Evolutionary conservation across 2,888 invertebrate genomes (phyloP).

Genomic region (Lithophane semibrunnea): DNA sequence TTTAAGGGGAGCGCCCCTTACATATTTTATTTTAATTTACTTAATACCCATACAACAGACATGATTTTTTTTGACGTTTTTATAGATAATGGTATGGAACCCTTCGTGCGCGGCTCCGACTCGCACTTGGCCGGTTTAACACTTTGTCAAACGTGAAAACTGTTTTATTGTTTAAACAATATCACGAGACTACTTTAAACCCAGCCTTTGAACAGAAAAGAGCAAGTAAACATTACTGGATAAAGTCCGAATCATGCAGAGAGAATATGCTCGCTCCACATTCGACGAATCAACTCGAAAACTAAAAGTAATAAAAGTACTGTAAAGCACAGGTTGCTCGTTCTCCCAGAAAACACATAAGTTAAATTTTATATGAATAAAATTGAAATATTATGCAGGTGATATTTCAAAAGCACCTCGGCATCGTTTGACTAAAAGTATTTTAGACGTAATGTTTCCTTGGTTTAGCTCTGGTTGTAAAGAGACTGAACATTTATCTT

Average conservation of each 20-base stretch:
- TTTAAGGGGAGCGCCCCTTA: too few species aligned
- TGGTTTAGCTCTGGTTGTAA: constrained; percentile 7
- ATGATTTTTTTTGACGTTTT: too few species aligned
- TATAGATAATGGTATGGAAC: too few species aligned
- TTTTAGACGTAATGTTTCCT: constrained; percentile 36
- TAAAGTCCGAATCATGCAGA: constrained; percentile 49
- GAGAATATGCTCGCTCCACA: constrained; percentile 50
- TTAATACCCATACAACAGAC: too few species aligned
- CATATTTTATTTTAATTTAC: too few species aligned
- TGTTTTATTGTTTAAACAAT: too few species aligned
- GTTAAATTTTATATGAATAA: constrained; percentile 62
- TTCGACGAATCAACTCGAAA: constrained; percentile 50
- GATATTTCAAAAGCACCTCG: constrained; percentile 41
- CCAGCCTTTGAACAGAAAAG: constrained; percentile 2
- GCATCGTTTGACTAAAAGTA: constrained; percentile 44
- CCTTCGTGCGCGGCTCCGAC: too few species aligned
- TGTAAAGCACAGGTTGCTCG: constrained; percentile 56
- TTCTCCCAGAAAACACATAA: constrained; percentile 58
- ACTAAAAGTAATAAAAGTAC: constrained; percentile 65
- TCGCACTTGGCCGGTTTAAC: too few species aligned
- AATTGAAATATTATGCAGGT: constrained; percentile 63
- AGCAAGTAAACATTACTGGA: constrained; percentile 40
- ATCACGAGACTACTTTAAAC: neutral
- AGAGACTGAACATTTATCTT: neutral
- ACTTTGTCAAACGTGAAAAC: too few species aligned